These are phyloP conservation scores for Lerema accius DNA, from an alignment of 1,140 invertebrate genomes.

Conservation along the genomic window DNA sequence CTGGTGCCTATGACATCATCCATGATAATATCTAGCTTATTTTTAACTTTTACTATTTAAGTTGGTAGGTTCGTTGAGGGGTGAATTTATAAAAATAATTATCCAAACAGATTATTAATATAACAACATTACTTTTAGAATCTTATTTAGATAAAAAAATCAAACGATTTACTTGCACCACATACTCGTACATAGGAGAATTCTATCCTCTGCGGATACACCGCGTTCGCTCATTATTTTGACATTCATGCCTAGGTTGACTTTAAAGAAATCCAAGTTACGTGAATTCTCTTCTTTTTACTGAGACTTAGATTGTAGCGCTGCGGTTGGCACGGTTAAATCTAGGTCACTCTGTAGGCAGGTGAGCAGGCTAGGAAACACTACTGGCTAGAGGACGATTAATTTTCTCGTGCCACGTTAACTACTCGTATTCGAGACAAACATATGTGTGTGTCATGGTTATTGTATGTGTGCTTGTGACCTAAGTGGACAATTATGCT, in stretches of 20 bases:
- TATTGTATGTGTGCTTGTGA: too few relatives aligned
- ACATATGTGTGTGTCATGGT: slow-evolving; percentile 7
- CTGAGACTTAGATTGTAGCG: slow-evolving; percentile 35
- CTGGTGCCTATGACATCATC: too few relatives aligned
- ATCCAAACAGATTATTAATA: too few relatives aligned
- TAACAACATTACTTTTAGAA: too few relatives aligned
- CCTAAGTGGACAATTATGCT: too few relatives aligned
- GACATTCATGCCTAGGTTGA: slow-evolving; percentile 17
- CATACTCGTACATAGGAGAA: neutral
- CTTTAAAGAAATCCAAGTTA: slow-evolving; percentile 43
- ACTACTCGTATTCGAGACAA: neutral
- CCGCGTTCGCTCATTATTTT: slow-evolving; percentile 8
- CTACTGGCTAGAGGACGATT: slow-evolving; percentile 4
- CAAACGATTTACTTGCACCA: too few relatives aligned
- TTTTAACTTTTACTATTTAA: too few relatives aligned
- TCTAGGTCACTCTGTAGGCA: slow-evolving; percentile 48
- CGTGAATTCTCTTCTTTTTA: slow-evolving; percentile 45
- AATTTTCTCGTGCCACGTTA: neutral
- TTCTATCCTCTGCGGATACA: neutral
- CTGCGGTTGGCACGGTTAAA: slow-evolving; percentile 47
- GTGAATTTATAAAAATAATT: too few relatives aligned
- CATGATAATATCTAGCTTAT: too few relatives aligned
- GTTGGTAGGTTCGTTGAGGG: too few relatives aligned
- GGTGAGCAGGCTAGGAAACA: slow-evolving; percentile 27
- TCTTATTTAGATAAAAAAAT: too few relatives aligned